Conservation (phyloP, 2,797 vertebrate genomes). For the Anisognathus igniventris region DNA sequence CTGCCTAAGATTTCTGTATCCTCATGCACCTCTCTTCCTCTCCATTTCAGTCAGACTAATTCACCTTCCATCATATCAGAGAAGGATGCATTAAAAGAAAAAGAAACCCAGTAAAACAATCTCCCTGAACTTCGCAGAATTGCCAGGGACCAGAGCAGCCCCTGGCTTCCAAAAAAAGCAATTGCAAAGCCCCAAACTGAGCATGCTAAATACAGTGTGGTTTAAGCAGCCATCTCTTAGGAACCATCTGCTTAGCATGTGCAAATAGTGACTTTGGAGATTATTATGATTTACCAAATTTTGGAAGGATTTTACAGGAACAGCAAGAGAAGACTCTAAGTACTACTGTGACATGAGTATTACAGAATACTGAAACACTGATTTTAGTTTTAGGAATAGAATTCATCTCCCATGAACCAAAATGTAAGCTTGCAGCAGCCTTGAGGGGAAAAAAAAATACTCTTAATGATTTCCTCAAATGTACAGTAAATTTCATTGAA, state of each 20-base stretch:
- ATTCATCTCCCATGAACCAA: not conserved
- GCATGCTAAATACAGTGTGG: not conserved
- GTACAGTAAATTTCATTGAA: slow-evolving; percentile 16
- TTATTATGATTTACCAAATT: slow-evolving; percentile 30
- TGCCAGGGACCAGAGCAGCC: slow-evolving; percentile 62
- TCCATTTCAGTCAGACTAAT: slow-evolving; percentile 9
- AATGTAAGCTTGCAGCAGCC: not conserved
- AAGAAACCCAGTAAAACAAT: not conserved
- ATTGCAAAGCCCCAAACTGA: slow-evolving; percentile 47
- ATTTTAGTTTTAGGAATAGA: not conserved
- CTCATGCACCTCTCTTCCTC: not conserved
- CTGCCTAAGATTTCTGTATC: not conserved
- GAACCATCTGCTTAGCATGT: slow-evolving; percentile 48
- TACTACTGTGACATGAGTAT: not conserved
- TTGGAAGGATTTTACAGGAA: slow-evolving; percentile 16
- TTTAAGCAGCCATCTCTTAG: slow-evolving; percentile 57
- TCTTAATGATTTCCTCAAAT: slow-evolving; percentile 5
- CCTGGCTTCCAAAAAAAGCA: slow-evolving; percentile 63
- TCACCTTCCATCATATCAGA: not conserved
- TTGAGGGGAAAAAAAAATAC: not conserved
- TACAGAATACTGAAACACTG: slow-evolving; percentile 9
- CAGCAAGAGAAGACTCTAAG: not conserved
- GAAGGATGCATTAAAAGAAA: not conserved
- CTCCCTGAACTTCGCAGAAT: not conserved
- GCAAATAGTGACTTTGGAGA: slow-evolving; percentile 53